These are phyloP conservation scores for Rhyacophila evoluta DNA, from an alignment of 2,888 invertebrate genomes.

Conservation along the genomic window DNA sequence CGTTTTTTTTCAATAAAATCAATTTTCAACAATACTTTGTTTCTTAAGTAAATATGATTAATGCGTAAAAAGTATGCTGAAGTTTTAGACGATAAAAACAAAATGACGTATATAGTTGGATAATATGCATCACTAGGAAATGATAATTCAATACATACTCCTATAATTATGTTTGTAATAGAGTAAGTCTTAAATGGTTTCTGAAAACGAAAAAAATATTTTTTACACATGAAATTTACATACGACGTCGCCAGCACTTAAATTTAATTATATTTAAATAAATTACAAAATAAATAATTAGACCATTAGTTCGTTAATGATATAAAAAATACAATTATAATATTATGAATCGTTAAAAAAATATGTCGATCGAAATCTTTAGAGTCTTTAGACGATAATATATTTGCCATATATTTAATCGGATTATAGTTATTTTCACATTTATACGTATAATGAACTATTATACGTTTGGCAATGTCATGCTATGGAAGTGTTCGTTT, in stretches of 20 bases:
- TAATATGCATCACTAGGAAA: too few species aligned
- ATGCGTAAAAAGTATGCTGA: too few species aligned
- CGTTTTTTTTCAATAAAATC: too few species aligned
- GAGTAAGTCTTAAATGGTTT: too few species aligned
- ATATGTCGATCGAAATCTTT: conserved; percentile 13
- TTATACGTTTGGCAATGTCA: conserved; percentile 2
- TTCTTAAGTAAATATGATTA: too few species aligned
- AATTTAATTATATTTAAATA: neutral
- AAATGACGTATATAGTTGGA: too few species aligned
- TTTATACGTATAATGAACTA: neutral
- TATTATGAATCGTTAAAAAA: conserved; percentile 17
- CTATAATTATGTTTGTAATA: too few species aligned
- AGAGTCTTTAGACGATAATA: conserved; percentile 4
- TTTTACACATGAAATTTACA: neutral
- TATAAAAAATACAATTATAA: conserved; percentile 8
- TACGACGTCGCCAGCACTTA: neutral
- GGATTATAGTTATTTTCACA: neutral
- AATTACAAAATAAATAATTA: neutral
- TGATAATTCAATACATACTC: too few species aligned
- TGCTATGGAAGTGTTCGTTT: conserved; percentile 2
- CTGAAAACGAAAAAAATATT: too few species aligned
- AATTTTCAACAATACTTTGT: too few species aligned
- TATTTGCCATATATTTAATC: conserved; percentile 10
- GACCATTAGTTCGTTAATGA: conserved; percentile 14
- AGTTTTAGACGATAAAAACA: too few species aligned